phyloP scores from a whole-genome alignment of 2,797 vertebrate genomes.

The Xenentodon cancila region DNA sequence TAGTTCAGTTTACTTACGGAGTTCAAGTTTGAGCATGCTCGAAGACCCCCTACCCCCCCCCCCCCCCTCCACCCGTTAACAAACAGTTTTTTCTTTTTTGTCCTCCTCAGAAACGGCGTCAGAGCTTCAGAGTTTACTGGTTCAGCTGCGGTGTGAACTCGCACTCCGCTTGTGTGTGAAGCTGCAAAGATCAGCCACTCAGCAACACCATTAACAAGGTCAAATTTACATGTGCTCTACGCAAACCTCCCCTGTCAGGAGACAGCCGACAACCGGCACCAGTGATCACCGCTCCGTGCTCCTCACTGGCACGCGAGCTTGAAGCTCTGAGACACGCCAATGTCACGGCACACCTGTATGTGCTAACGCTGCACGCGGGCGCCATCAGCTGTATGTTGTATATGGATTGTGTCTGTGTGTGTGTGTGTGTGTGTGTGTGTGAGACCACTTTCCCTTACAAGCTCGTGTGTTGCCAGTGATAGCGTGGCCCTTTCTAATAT shows the following conservation, averaged over 20 bases:
- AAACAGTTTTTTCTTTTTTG: neutral
- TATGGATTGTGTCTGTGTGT: neutral
- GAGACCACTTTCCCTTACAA: constrained; percentile 3
- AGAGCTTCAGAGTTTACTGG: constrained; percentile 1
- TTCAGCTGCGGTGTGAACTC: constrained; percentile 43
- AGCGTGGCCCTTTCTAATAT: constrained; percentile 40
- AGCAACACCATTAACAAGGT: constrained; percentile 48
- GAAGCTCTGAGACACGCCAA: constrained; percentile 17
- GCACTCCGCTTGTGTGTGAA: constrained; percentile 56
- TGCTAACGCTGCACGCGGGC: neutral
- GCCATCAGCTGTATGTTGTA: neutral
- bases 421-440: neutral
- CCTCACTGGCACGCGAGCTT: constrained; percentile 30
- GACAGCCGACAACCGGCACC: constrained; percentile 21
- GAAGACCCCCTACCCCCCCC: too few relatives aligned
- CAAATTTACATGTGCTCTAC: constrained; percentile 21
- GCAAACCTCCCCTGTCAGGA: constrained; percentile 13
- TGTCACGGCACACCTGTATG: neutral
- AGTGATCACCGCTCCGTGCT: constrained; percentile 2
- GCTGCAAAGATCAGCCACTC: constrained; percentile 52
- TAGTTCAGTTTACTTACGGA: neutral
- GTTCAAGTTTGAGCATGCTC: neutral
- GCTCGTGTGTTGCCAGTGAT: constrained; percentile 20
- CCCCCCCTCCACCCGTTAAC: too few relatives aligned
- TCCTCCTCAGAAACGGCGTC: neutral